Conservation (phyloP, 2,888 invertebrate genomes). For the Rhingia campestris region DNA sequence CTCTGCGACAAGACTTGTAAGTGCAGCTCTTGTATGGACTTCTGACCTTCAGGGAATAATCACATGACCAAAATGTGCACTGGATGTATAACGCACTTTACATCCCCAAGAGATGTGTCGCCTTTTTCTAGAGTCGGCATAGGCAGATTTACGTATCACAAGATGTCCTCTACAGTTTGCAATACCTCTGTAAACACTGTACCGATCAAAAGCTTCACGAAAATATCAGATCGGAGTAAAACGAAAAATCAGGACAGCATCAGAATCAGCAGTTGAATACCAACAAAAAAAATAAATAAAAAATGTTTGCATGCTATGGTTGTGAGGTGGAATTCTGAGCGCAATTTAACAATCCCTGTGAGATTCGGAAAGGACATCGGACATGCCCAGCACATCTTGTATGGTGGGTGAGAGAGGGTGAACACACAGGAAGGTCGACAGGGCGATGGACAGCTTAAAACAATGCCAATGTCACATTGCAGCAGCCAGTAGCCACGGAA, state of each 20-base stretch:
- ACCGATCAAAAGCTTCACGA: slow-evolving; percentile 61
- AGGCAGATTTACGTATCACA: slow-evolving; percentile 71
- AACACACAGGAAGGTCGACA: slow-evolving; percentile 68
- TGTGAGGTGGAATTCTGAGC: slow-evolving; percentile 58
- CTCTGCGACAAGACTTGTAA: slow-evolving; percentile 31
- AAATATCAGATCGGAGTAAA: slow-evolving; percentile 64
- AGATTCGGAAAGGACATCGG: slow-evolving; percentile 62
- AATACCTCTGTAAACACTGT: slow-evolving; percentile 49
- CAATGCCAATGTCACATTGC: slow-evolving; percentile 73
- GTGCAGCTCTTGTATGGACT: slow-evolving; percentile 47
- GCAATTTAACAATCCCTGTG: slow-evolving; percentile 72
- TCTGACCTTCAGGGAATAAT: slow-evolving; percentile 69
- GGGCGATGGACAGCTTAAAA: slow-evolving; percentile 73
- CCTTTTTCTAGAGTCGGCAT: slow-evolving; percentile 33
- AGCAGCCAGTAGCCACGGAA: slow-evolving; percentile 64
- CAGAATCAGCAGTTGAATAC: slow-evolving; percentile 49
- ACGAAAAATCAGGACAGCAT: slow-evolving; percentile 20
- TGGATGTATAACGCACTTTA: slow-evolving; percentile 48
- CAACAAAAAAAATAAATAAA: background rate
- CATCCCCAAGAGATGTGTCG: slow-evolving; percentile 69
- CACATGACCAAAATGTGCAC: slow-evolving; percentile 59
- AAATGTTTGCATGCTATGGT: slow-evolving; percentile 69
- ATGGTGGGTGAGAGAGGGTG: slow-evolving; percentile 37
- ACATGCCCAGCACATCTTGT: background rate
- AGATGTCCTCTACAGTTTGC: slow-evolving; percentile 31